A percentile compares a stretch with the other conserved stretches of the same genome.
phyloP scores from a whole-genome alignment of 2,888 invertebrate species.

The Pollenia angustigena region DNA sequence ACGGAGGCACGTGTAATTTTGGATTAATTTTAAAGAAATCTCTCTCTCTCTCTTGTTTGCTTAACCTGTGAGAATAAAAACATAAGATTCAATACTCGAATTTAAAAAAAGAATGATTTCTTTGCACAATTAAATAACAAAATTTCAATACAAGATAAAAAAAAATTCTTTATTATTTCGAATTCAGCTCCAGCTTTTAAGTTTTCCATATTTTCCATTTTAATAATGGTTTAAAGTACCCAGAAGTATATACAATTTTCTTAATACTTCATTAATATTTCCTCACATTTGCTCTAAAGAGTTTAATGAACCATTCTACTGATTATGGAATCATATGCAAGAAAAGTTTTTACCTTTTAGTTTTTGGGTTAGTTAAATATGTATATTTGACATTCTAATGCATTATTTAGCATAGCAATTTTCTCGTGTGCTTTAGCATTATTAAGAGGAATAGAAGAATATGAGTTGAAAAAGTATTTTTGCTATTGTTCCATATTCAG shows the following conservation, averaged over 20 bases:
- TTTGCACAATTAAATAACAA: too few species aligned
- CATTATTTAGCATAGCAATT: background rate
- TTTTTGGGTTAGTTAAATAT: slow-evolving; percentile 5
- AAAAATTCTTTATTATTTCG: too few species aligned
- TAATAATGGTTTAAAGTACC: too few species aligned
- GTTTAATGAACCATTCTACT: slow-evolving; percentile 39
- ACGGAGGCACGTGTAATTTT: too few species aligned
- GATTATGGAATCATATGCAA: slow-evolving; percentile 39
- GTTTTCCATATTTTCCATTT: too few species aligned
- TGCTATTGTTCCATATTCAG: slow-evolving; percentile 16
- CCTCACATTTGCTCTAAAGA: slow-evolving; percentile 21
- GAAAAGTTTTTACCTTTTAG: slow-evolving; percentile 24
- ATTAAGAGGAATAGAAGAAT: background rate
- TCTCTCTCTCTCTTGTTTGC: too few species aligned
- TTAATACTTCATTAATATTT: slow-evolving; percentile 19
- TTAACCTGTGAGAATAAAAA: too few species aligned
- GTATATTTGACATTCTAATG: slow-evolving; percentile 28
- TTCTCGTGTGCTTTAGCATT: background rate
- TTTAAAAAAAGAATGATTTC: too few species aligned
- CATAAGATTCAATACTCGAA: too few species aligned
- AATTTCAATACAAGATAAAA: too few species aligned
- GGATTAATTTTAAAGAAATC: too few species aligned
- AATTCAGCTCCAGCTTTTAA: too few species aligned
- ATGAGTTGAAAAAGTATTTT: background rate
- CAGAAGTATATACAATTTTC: background rate